Evolutionary conservation across 2,888 invertebrate species (phyloP), one percentile per base, ranked within the genome.

Genomic region (Drosophila ochracea): DNA sequence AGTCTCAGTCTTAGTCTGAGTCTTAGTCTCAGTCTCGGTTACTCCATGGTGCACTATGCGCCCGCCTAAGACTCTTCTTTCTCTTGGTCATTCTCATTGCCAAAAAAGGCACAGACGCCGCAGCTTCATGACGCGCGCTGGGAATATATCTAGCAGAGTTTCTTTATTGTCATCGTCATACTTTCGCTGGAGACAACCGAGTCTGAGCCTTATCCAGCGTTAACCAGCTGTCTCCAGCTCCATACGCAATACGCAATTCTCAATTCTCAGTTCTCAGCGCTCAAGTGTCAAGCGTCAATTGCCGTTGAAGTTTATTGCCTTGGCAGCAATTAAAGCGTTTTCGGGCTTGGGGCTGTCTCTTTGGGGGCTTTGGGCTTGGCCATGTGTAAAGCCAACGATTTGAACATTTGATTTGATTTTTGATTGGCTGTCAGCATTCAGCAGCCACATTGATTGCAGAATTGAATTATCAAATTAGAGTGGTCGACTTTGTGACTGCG

Each of bases 31-130:
- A 39, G 55, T 69, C 52, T 35, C 57, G 25, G 62, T 69, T 49
- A 54, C 43, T 60, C 54, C 25, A 57, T 68, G 70, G 80, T 81
- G 80, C 80, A 67, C 81, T 80, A 80, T 81, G 80, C 80, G 57
- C 61, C 47, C 53, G 52, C 9, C 68, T 30, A 4, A 52, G 52
- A 21, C 68, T 73, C 68, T 63, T 61, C 74, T 68, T 61, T 61
- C 65, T 50, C 67, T 53, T 69, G 66, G 54, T 50, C 78, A 61
- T 65, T 74, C 82, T 65, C 75, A 80, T 83, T 83, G 78, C 62
- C 87, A 75, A 90, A 87, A 90, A 90, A 71, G 90, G 87, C 72
- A 72, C 74, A 90, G 87, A 87, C 87, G 87, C 90, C 90, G 87
- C 87, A 90, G 90, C 85, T 86, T 83, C 75, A 69, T 80, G 89